Base-by-base conservation (phyloP, 1,140 invertebrate species). In the Rhagoletis pomonella region DNA sequence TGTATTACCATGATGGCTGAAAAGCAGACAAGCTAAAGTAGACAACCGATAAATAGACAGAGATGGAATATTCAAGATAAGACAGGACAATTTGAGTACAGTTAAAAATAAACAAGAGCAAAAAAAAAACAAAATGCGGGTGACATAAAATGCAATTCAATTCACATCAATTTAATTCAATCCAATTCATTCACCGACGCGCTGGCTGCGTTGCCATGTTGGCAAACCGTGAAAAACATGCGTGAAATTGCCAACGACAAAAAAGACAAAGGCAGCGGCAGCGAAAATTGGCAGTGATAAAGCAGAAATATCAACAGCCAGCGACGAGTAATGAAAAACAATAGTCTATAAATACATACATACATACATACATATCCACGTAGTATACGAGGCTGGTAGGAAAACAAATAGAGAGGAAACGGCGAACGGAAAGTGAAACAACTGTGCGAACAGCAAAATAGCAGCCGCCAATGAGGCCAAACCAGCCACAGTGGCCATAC, bases 171-270 rank as follows among this genome's bases (percentile, higher is more conserved):
- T 4, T 14, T 17, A 73, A 44, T 47, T 5, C 42, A 69, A 47
- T 47, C 1, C 42, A 69, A 17, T 73, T n/a, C 3, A 4, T 17
- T 47, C 29, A 14, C 3, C 42, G 3, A 73, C 42, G 39, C 6
- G 29, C 67, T 42, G 67, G 39, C 39, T 73, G 12, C 42, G 1
- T 14, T 12, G 39, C 67, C 44, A 4, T 12, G 44, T 6, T 17
- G 14, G 12, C 14, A 73, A 69, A 39, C n/a, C 65, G 19, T 69
- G 67, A 73, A 39, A 42, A 73, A 73, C 67, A 73, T 73, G 67
- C 39, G 65, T 73, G 67, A 47, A 44, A 73, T 73, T 73, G 67
- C 2, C 42, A 47, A 5, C 44, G 67, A 73, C 67, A 73, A 73
- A 73, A 17, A 5, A 44, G 67, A 73, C 67, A 73, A 73, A 73